These are phyloP conservation scores for Zalophus californianus DNA, from an alignment of 2,797 vertebrate species.

Conservation along the genomic window DNA sequence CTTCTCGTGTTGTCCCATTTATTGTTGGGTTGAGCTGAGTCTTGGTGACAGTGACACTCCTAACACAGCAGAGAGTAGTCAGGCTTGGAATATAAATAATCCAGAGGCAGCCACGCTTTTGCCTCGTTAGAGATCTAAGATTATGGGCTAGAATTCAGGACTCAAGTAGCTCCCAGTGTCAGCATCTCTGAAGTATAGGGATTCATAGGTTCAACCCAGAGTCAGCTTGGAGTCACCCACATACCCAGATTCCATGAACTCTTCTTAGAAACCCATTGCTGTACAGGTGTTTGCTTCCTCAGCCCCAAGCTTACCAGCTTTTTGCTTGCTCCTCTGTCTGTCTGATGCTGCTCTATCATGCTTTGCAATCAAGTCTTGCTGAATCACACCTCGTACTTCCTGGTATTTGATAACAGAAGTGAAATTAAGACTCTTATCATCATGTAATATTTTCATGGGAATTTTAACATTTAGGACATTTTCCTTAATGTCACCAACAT, in stretches of 20 bases:
- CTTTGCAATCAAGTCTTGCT: not conserved
- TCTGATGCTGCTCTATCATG: not conserved
- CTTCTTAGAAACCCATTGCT: not conserved
- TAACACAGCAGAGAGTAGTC: not conserved
- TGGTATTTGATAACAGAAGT: not conserved
- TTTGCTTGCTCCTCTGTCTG: not conserved
- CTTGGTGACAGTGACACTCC: not conserved
- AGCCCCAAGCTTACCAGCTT: not conserved
- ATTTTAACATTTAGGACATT: constrained; percentile 14
- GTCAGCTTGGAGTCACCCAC: not conserved
- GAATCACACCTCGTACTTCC: not conserved
- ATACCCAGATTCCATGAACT: not conserved
- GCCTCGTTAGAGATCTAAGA: not conserved
- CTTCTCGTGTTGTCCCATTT: not conserved
- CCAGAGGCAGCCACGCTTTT: not conserved
- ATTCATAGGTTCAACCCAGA: not conserved
- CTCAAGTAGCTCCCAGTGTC: not conserved
- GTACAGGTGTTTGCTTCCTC: not conserved
- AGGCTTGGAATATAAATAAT: not conserved
- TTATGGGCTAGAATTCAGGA: not conserved
- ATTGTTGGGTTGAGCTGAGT: not conserved
- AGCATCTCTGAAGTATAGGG: not conserved
- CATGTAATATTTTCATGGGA: not conserved
- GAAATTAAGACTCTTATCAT: not conserved
- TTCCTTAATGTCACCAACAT: not conserved